phyloP scores from a whole-genome alignment of 2,888 invertebrate genomes.

The Acanthosepion esculentum region DNA sequence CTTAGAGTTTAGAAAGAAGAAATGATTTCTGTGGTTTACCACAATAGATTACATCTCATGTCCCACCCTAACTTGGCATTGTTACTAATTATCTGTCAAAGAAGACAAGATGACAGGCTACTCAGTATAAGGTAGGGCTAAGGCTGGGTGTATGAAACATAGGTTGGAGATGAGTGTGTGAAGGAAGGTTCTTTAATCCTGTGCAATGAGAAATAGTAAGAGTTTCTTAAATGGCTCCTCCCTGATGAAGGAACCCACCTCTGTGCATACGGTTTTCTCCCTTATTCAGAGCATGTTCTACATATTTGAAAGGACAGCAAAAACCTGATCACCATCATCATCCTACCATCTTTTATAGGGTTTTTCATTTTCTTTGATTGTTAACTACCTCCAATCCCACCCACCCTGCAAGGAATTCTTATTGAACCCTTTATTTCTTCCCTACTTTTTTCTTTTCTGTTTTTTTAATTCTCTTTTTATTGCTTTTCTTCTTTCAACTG shows the following conservation, averaged over 20 bases:
- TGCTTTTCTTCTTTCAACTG: neutral
- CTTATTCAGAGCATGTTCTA: neutral
- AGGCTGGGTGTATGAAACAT: neutral
- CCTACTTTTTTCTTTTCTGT: neutral
- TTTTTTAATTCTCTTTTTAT: neutral
- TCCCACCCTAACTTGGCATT: neutral
- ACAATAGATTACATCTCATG: neutral
- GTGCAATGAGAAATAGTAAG: too few species aligned
- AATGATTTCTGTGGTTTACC: neutral
- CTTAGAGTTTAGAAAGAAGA: neutral
- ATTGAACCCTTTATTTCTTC: neutral
- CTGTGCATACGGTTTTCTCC: neutral
- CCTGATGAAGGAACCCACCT: neutral
- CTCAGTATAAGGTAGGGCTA: neutral
- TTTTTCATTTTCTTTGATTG: neutral
- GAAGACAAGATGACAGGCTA: neutral
- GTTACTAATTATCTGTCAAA: conserved; percentile 18
- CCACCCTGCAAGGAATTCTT: neutral
- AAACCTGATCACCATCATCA: neutral
- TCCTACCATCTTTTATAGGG: neutral
- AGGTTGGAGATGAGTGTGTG: neutral
- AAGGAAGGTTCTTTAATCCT: neutral
- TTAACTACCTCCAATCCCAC: neutral
- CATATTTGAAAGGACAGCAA: neutral
- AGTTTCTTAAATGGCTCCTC: neutral